These are phyloP conservation scores for Junonia oenone DNA, from an alignment of 2,888 invertebrate species.

Conservation along the genomic window DNA sequence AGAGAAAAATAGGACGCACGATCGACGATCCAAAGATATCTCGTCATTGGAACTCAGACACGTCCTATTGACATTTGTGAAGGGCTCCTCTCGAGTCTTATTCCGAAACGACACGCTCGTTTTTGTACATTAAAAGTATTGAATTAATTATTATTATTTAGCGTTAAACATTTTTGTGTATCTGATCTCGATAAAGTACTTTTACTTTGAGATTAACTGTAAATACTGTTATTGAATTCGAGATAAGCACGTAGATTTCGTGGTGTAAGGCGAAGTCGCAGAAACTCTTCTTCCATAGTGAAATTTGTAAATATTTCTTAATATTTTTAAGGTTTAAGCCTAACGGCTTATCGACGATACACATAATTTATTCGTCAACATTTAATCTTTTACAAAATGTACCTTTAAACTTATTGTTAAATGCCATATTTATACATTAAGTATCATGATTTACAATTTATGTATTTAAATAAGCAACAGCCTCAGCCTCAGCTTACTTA, in stretches of 20 bases:
- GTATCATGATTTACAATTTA: constrained; percentile 59
- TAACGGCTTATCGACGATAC: constrained; percentile 68
- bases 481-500: constrained; percentile 38
- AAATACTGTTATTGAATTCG: constrained; percentile 70
- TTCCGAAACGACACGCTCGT: constrained; percentile 37
- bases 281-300: constrained; percentile 74
- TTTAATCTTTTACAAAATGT: constrained; percentile 72
- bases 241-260: constrained; percentile 59
- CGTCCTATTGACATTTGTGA: constrained; percentile 13
- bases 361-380: constrained; percentile 71
- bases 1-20: constrained; percentile 61
- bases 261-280: constrained; percentile 53
- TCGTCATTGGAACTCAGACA: background rate
- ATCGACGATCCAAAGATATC: background rate
- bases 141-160: constrained; percentile 43
- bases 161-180: constrained; percentile 45
- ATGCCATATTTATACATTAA: constrained; percentile 78
- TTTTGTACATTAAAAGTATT: constrained; percentile 39
- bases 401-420: constrained; percentile 73
- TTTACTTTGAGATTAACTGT: constrained; percentile 65
- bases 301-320: constrained; percentile 78
- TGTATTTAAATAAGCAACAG: constrained; percentile 35
- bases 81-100: constrained; percentile 15
- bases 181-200: constrained; percentile 56
- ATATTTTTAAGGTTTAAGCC: constrained; percentile 55